Conservation (phyloP, 1,140 invertebrate species). For the Habropoda laboriosa region DNA sequence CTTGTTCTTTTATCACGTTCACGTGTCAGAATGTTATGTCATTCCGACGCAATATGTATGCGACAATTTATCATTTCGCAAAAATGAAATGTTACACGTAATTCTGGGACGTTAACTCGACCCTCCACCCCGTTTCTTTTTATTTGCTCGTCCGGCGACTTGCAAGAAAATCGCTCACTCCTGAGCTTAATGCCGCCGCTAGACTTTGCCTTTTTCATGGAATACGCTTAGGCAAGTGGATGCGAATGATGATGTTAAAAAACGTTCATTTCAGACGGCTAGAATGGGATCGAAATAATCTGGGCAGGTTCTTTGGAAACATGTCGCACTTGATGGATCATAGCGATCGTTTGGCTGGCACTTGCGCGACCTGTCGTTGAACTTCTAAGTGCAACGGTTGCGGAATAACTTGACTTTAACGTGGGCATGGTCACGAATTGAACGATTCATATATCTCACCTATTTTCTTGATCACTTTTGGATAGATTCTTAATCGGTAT, state of each 20-base stretch:
- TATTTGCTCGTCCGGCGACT: not conserved
- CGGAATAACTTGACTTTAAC: not conserved
- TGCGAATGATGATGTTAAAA: not conserved
- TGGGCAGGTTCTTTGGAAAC: not conserved
- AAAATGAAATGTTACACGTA: conserved; percentile 17
- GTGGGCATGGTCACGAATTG: not conserved
- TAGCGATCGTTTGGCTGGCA: not conserved
- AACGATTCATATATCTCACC: not conserved
- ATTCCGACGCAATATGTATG: not conserved
- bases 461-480: not conserved
- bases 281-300: not conserved
- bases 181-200: not conserved
- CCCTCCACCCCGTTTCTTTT: not conserved
- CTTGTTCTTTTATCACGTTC: conserved; percentile 27
- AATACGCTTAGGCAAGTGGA: not conserved
- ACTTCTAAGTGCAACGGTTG: not conserved
- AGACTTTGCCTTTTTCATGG: not conserved
- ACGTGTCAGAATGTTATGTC: conserved; percentile 33
- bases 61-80: conserved; percentile 29
- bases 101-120: not conserved
- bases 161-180: not conserved
- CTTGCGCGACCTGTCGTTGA: not conserved
- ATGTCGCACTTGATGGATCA: not conserved
- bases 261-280: not conserved
- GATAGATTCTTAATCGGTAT: no score